Evolutionary conservation across 2,113 vertebrate species (phyloP), one percentile per base, ranked within the genome.

Genomic region (Pygoscelis antarcticus): DNA sequence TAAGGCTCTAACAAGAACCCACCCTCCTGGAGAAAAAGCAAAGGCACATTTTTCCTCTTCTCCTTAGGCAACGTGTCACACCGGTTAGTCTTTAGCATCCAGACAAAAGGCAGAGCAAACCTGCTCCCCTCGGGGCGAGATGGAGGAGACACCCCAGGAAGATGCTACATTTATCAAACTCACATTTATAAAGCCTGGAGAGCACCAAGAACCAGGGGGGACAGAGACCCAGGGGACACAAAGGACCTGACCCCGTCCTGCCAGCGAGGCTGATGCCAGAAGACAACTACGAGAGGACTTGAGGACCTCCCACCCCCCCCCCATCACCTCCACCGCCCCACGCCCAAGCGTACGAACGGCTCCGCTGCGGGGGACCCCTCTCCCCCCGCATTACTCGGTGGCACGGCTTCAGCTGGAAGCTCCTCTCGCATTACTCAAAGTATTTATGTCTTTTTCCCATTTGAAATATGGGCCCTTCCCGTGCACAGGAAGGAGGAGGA

Each of bases 261-360:
- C 34, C 64, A 61, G 36, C 0, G 2, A 62, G 29, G 32, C 9
- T 4, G 9, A 1, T 7, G 6, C 49, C 65, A 76, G 16, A 27
- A 80, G 17, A 55, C 8, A 16, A 7, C 18, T 12, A 8, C 66
- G 8, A 1, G 44, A 42, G 25, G 61, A 32, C 16, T 9, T 0
- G 0, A 30, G 78, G 10, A n/a, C 4, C 46, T 38, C 55, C 42
- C 55, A 71, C 6, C 42, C 40, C n/a, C 40, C n/a, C 40, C 66
- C 44, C 6, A 1, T 40, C 47, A 17, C 23, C 77, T 36, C 54
- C 80, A 60, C 1, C 9, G 0, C 57, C 38, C 26, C 22, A 7
- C 0, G 0, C 4, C 29, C 18, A 4, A 15, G 25, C 0, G 0
- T 0, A 32, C 0, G 0, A 47, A 8, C 0, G 0, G 70, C 66